Percentiles rank a stretch among this genome's conserved stretches.
These are phyloP conservation scores for Nomada flava DNA, from an alignment of 2,888 invertebrate species.

Conservation along the genomic window DNA sequence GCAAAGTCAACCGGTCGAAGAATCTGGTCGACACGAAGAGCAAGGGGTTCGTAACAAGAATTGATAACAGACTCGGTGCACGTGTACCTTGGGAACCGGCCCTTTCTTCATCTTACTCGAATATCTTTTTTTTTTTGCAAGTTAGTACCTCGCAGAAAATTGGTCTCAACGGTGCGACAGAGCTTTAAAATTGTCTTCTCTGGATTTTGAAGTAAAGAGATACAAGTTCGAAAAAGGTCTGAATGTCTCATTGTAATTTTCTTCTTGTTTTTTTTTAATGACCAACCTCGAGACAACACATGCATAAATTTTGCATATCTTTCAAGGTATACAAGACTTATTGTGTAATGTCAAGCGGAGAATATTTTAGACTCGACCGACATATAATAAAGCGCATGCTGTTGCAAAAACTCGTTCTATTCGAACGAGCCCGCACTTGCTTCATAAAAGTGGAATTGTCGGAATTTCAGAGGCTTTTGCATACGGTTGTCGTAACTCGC, in stretches of 20 bases:
- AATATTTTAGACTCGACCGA: background rate
- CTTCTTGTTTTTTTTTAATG: too few relatives aligned
- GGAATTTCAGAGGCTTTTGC: background rate
- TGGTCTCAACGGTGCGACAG: background rate
- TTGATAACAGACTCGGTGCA: background rate
- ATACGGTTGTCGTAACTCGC: background rate
- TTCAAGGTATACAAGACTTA: background rate
- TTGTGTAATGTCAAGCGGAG: background rate
- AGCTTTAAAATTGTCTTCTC: background rate
- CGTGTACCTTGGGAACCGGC: background rate
- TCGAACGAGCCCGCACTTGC: background rate
- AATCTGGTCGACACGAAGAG: slow-evolving; percentile 13
- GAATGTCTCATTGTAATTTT: background rate
- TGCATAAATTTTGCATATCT: background rate
- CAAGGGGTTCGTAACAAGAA: background rate
- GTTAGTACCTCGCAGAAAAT: background rate
- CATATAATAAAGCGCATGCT: background rate
- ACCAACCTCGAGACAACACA: too few relatives aligned
- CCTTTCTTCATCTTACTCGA: background rate
- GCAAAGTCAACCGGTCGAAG: slow-evolving; percentile 14
- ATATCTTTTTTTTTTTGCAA: background rate
- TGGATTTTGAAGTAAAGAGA: background rate
- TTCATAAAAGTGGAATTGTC: background rate
- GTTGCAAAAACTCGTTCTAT: background rate
- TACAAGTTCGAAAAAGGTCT: background rate